Base-by-base conservation (phyloP, 2,113 vertebrate species). In the Diadophis punctatus region DNA sequence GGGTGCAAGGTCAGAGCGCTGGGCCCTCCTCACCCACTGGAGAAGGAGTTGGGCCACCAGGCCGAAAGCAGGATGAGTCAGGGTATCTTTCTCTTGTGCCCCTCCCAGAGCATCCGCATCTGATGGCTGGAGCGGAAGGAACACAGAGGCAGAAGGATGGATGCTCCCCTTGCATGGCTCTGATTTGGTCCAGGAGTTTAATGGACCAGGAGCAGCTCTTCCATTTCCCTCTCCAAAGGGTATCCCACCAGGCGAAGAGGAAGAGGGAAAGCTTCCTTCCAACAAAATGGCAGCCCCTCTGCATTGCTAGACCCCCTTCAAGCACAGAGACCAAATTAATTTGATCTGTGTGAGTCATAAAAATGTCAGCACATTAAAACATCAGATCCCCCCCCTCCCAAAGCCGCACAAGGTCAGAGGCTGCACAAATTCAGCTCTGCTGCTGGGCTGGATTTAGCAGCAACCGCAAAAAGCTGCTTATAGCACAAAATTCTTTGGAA, bases 391-490 rank as follows among this genome's bases (percentile, higher is more conserved):
- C 95, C 91, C 30, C 55, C 92, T 90, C 92, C 86, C 90, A 95
- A 95, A 95, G 93, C 94, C 93, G 92, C 95, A 30, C 14, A 92
- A 22, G n/a, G 95, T 96, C 96, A 95, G 84, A 63, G 96, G 90
- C 88, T 91, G 53, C 18, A 34, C 86, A 90, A n/a, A 93, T 95
- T 94, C 93, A 87, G 34, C 86, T 90, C 95, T 2, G 48, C 1
- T 4, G 58, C 84, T 86, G 80, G 46, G n/a, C 95, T 95, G 95
- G 95, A 95, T 95, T 95, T 95, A 94, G 94, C 95, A 94, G 93
- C 96, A 90, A 90, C 96, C 97, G 96, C 97, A 97, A 96, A 92
- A 96, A 97, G 96, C 96, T 95, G 95, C 95, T 97, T 95, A 91
- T 89, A 87, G 93, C 92, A 95, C 94, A 94, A 25, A 80, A 43